Evolutionary conservation across 2,113 vertebrate species (phyloP), one percentile per base, ranked within the genome.

Genomic region (Xiphophorus couchianus): DNA sequence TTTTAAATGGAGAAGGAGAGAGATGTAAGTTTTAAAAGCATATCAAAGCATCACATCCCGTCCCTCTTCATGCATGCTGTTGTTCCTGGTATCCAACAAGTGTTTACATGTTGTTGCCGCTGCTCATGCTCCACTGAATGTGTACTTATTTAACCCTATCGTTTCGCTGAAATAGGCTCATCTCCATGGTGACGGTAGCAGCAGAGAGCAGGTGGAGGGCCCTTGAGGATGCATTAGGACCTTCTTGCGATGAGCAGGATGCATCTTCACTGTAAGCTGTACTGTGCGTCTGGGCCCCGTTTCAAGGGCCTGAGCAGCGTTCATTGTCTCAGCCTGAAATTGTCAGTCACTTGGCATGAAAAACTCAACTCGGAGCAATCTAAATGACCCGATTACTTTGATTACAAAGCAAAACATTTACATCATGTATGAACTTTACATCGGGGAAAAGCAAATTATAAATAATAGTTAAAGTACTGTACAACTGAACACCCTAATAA

Each of bases 171-270:
- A 91, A 87, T 84, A 82, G 78, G 80, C 65, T 84, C 58, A 89
- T 93, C 89, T 87, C 91, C 90, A 93, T 93, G 89, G 87, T 35
- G 81, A 92, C 89, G 1, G 64, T 70, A 54, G 82, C 77, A 75
- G 72, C 63, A 68, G 68, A 84, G 84, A 87, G 80, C 79, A 81
- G 82, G 58, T 91, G 86, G 84, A 93, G 87, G 72, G 84, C 87
- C 80, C 91, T 93, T 87, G 82, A 91, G 84, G 79, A 83, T 90
- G 78, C 91, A 93, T 92, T 93, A 93, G 87, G 84, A 82, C 77
- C 83, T 88, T 81, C 78, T 86, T 83, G 83, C 74, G 4, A 89
- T 31, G 27, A 86, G 73, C 25, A 83, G 66, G 73, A 66, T 65
- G 64, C 77, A 83, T 90, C 87, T 88, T 82, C 4, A 28, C 76